Evolutionary conservation across 2,888 invertebrate species (phyloP), one percentile per base, ranked within the genome.

Genomic region (Synanthedon vespiformis): DNA sequence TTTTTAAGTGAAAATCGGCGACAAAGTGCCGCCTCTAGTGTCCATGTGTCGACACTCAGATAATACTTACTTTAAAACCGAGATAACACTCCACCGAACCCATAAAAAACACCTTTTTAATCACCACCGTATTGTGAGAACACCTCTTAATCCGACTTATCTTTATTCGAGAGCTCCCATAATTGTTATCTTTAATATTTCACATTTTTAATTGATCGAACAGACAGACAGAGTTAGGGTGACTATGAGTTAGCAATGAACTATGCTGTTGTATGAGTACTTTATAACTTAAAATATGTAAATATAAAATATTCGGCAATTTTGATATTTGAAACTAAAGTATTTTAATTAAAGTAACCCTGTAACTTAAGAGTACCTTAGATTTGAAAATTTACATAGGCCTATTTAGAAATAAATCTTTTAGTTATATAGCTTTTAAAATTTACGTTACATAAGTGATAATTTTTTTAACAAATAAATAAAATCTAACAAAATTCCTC

Each of bases 1-100:
- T 34, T 51, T 52, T 44, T 27, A 13, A 44, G 16, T 16, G 16
- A 57, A 57, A 61, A 65, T 63, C 67, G 65, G 67, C 63, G 62
- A 62, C 72, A 73, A 77, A 78, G 70, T 59, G 69, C 69, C 74
- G 74, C 69, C 72, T 12, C 56, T 48, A 44, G 53, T 52, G 58
- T 34, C 57, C 69, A 74, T 66, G 74, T 79, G 80, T 77, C 71
- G 70, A 70, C 60, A 60, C 55, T 56, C 67, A 70, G 78, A 80
- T 80, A 77, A 80, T 74, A 64, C 48, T 55, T 55, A 52, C 51
- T 48, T 52, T 54, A 41, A 54, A 48, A 48, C 16, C 48, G 50
- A 50, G 50, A 50, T 50, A 52, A 52, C 4, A 34, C 22, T 13
- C 34, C 6, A 8, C 5, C 12, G 50, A 18, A 27, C 22, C 49